These are phyloP conservation scores for Drosophila parabipectinata DNA, from an alignment of 1,140 invertebrate species.

Conservation along the genomic window DNA sequence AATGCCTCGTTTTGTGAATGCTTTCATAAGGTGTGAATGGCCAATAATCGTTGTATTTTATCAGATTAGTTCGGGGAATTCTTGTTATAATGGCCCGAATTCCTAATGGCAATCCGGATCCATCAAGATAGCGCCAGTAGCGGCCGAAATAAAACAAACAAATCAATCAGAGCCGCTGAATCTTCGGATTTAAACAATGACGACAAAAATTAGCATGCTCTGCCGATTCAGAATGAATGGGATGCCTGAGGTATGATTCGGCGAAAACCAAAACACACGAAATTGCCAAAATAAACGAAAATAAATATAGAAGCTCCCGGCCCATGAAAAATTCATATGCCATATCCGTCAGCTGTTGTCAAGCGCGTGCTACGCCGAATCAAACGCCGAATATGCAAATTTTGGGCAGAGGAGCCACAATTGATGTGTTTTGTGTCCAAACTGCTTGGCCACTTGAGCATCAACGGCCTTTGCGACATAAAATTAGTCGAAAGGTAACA, in stretches of 20 bases:
- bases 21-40: background rate
- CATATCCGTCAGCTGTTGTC: constrained; percentile 55
- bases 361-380: constrained; percentile 35
- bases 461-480: too few species aligned
- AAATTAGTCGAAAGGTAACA: too few species aligned
- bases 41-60: background rate
- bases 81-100: background rate
- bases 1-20: too few species aligned
- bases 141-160: constrained; percentile 33
- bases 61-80: background rate
- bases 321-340: constrained; percentile 5
- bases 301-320: constrained; percentile 22
- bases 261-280: constrained; percentile 17
- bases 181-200: constrained; percentile 17
- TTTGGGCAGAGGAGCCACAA: constrained; percentile 17
- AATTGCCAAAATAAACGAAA: constrained; percentile 24
- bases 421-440: background rate
- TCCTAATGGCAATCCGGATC: background rate
- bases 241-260: constrained; percentile 64
- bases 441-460: too few species aligned
- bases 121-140: constrained; percentile 25
- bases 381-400: constrained; percentile 20
- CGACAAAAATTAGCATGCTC: constrained; percentile 41
- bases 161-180: constrained; percentile 34
- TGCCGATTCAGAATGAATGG: constrained; percentile 29